Conservation (phyloP, 2,888 invertebrate genomes). For the Sceliomorpha sp. region DNA sequence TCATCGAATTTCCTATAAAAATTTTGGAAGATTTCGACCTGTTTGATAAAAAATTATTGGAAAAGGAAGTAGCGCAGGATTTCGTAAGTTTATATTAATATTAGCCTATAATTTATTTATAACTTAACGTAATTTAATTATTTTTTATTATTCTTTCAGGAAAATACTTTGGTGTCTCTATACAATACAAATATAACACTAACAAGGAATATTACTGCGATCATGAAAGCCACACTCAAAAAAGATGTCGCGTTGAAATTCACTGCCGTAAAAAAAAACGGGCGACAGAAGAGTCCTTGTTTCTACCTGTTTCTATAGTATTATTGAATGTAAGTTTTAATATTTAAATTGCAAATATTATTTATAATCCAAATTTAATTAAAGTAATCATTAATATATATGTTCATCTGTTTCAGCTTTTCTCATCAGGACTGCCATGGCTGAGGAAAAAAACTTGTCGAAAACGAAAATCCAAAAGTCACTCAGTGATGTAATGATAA, state of each 20-base stretch:
- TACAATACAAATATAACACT: no score
- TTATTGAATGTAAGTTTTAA: slow-evolving; percentile 2
- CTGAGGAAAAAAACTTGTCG: not conserved
- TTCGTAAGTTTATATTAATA: slow-evolving; percentile 1
- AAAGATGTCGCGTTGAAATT: no score
- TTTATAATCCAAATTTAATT: no score
- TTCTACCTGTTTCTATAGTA: not conserved
- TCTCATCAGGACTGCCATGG: not conserved
- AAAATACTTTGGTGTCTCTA: not conserved
- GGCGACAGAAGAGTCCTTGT: not conserved
- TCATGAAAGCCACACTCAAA: no score
- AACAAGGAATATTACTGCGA: no score
- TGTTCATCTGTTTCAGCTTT: slow-evolving; percentile 6
- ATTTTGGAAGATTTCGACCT: not conserved
- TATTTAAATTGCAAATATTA: slow-evolving; percentile 1
- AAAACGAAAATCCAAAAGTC: not conserved
- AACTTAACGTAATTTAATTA: no score
- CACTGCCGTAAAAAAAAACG: no score
- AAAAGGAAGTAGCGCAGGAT: slow-evolving; percentile 2
- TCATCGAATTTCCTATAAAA: not conserved
- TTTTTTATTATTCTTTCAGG: not conserved
- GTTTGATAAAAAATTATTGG: slow-evolving; percentile 2
- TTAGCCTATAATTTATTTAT: no score
- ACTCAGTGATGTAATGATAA: not conserved
- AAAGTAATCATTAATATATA: no score